Evolutionary conservation across 2,888 invertebrate species (phyloP), one percentile per base, ranked within the genome.

Genomic region (Chymomyza fuscimana): DNA sequence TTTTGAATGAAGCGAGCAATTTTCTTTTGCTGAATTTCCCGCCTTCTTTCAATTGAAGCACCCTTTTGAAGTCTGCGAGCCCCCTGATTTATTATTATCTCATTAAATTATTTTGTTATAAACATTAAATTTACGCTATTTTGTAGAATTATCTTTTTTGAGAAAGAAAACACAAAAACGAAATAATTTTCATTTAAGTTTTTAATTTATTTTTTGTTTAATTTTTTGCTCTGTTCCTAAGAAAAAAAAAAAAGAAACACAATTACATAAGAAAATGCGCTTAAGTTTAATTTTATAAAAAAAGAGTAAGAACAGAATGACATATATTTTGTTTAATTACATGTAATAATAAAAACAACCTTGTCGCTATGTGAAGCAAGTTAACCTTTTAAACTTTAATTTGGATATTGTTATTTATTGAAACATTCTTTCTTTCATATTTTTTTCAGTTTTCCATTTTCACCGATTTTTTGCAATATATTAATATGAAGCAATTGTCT

Each of bases 91-190:
- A 85, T 87, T 87, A 85, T 36, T 56, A 64, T 84, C 89, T 89
- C 89, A 85, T 85, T 85, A 85, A 85, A 88, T 85, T 89, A 85
- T 89, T 85, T 83, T 83, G 83, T 83, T 88, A 83, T 87, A 87
- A 85, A 85, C 87, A 72, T 85, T 87, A 87, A 77, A 73, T 87
- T 62, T 83, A 83, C 72, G 85, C 80, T 81, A 88, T 85, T 78
- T 80, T 82, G 65, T 85, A 85, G 88, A 77, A 67, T 72, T 80
- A 86, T 77, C 72, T 72, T 83, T 81, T 46, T 75, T 75, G 15
- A 36, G 40, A 25, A 29, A 58, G 58, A 32, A 32, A 32, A 25
- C 25, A 25, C 40, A 40, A 52, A 50, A 60, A 15, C 29, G 61
- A 67, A 65, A n/a, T 16, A 15, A 36, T 71, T 84, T 77, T 86